Evolutionary conservation across 2,797 vertebrate species (phyloP).

Genomic region (Capromys pilorides): DNA sequence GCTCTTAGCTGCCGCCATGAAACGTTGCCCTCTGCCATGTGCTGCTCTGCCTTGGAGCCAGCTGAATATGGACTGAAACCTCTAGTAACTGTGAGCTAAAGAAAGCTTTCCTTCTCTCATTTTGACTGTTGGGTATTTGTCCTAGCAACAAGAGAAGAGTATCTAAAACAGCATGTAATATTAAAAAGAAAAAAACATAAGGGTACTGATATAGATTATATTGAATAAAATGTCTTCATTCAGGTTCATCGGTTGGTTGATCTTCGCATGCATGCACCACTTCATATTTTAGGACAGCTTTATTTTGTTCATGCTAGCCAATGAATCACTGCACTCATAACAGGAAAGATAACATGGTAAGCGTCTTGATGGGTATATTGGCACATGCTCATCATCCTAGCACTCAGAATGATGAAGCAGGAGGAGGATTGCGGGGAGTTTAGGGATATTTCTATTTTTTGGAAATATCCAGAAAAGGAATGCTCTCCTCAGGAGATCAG

Average conservation of each 20-base stretch:
- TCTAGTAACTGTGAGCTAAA: too few relatives aligned
- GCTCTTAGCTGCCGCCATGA: too few relatives aligned
- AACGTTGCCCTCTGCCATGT: too few relatives aligned
- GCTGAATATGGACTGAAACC: too few relatives aligned
- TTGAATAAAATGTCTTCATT: background rate
- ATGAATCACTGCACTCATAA: background rate
- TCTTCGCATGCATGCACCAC: background rate
- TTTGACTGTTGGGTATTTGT: too few relatives aligned
- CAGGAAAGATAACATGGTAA: background rate
- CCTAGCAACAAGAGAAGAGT: too few relatives aligned
- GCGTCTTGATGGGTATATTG: background rate
- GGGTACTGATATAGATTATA: background rate
- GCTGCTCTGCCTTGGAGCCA: too few relatives aligned
- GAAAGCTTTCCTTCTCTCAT: too few relatives aligned
- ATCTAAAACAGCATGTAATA: too few relatives aligned
- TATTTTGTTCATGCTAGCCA: background rate
- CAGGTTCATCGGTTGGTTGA: background rate
- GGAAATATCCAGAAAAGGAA: background rate
- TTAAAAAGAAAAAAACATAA: background rate
- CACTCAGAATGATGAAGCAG: background rate
- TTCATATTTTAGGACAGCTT: background rate
- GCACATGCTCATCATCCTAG: background rate
- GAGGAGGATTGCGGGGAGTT: too few relatives aligned
- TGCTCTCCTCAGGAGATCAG: background rate
- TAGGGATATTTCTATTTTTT: background rate